Percentiles rank a stretch among this genome's conserved stretches.
phyloP scores from a whole-genome alignment of 2,888 invertebrate genomes.

The Mycalesis mineus region DNA sequence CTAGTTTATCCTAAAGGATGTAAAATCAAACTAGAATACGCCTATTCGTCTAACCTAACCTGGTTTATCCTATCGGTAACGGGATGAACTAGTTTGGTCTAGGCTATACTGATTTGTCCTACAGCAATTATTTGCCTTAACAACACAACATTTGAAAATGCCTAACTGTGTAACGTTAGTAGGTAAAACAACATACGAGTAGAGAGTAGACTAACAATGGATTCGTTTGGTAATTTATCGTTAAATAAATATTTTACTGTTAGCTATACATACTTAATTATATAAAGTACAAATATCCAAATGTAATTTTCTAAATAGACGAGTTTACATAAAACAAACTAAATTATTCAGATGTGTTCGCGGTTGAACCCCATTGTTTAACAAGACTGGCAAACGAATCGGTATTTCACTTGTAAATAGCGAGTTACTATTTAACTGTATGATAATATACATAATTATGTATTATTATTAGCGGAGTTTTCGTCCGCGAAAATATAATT shows the following conservation, averaged over 20 bases:
- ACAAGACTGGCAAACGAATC: background rate
- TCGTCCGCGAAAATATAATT: no score
- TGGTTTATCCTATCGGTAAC: no score
- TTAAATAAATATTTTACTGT: background rate
- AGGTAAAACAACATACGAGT: background rate
- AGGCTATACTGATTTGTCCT: no score
- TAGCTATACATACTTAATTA: background rate
- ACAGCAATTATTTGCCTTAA: background rate
- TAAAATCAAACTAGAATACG: no score
- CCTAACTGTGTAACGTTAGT: background rate
- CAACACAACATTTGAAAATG: no score
- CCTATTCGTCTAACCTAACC: no score
- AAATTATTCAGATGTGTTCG: background rate
- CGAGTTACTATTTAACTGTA: no score
- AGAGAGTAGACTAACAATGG: background rate
- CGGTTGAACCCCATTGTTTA: background rate
- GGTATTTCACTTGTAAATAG: no score
- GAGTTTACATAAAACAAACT: constrained; percentile 1
- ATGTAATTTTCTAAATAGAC: constrained; percentile 1
- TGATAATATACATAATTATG: no score
- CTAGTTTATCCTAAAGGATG: no score
- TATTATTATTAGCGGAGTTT: no score
- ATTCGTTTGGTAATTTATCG: background rate
- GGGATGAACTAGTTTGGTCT: no score
- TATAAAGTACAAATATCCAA: background rate